phyloP scores from a whole-genome alignment of 1,140 invertebrate genomes.

The Drosophila rhopaloa region DNA sequence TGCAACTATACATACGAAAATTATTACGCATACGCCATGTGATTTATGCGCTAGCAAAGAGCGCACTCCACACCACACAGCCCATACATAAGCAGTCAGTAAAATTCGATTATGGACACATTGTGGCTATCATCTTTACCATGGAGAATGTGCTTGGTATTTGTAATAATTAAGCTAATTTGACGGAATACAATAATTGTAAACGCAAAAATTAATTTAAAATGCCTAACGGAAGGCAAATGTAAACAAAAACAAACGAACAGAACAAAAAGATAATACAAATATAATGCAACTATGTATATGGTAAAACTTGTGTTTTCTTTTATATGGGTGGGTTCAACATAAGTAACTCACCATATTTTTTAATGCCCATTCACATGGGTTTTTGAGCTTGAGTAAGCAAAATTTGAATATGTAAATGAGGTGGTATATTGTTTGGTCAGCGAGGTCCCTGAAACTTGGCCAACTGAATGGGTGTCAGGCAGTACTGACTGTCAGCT shows the following conservation, averaged over 20 bases:
- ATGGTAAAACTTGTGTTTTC: constrained; percentile 20
- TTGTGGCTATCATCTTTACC: constrained; percentile 22
- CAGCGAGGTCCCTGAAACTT: constrained; percentile 16
- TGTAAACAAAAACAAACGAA: constrained; percentile 14
- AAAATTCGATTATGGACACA: constrained; percentile 41
- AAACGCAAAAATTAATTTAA: constrained; percentile 49
- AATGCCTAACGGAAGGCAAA: constrained; percentile 17
- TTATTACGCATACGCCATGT: constrained; percentile 55
- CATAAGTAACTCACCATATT: constrained; percentile 11
- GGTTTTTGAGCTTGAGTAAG: constrained; percentile 7
- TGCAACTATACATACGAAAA: constrained; percentile 27
- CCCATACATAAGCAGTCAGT: constrained; percentile 25
- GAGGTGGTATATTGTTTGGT: constrained; percentile 36
- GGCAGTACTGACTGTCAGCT: constrained; percentile 39
- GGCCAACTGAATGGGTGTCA: too few species aligned
- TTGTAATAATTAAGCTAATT: constrained; percentile 79
- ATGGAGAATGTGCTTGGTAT: constrained; percentile 47
- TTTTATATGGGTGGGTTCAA: neutral
- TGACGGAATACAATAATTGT: constrained; percentile 80
- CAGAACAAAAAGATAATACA: constrained; percentile 12
- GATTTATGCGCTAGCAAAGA: constrained; percentile 69
- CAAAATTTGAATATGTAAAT: constrained; percentile 42
- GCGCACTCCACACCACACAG: constrained; percentile 33
- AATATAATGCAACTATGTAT: constrained; percentile 44
- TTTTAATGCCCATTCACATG: constrained; percentile 8